These are phyloP conservation scores for Eupeodes latifasciatus DNA, from an alignment of 2,888 invertebrate genomes.

Conservation along the genomic window DNA sequence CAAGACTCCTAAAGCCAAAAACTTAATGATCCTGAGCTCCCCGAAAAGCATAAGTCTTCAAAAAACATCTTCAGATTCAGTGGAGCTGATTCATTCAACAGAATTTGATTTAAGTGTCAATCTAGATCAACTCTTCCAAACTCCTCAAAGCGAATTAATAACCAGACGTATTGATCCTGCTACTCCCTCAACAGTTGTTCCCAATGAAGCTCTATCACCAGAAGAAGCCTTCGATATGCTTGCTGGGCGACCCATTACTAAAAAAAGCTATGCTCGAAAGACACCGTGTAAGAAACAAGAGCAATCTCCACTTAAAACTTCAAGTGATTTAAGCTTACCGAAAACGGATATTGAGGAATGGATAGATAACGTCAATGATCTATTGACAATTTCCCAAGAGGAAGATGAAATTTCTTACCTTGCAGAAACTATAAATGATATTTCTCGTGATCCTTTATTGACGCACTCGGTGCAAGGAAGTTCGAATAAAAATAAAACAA, in stretches of 20 bases:
- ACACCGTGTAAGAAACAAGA: slow-evolving; percentile 28
- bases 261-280: slow-evolving; percentile 74
- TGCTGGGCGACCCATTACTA: slow-evolving; percentile 77
- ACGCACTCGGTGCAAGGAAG: slow-evolving; percentile 24
- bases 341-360: slow-evolving; percentile 79
- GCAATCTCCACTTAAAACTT: slow-evolving; percentile 69
- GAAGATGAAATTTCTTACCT: slow-evolving; percentile 65
- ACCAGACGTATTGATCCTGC: slow-evolving; percentile 5
- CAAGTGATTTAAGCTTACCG: slow-evolving; percentile 76
- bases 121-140: slow-evolving; percentile 81
- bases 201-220: slow-evolving; percentile 56
- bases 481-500: neutral
- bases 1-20: slow-evolving; percentile 81
- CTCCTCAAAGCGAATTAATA: slow-evolving; percentile 74
- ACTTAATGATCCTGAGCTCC: slow-evolving; percentile 81
- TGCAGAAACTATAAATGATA: slow-evolving; percentile 53
- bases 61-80: slow-evolving; percentile 77
- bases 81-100: slow-evolving; percentile 77
- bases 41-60: slow-evolving; percentile 81
- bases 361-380: slow-evolving; percentile 76
- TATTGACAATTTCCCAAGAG: slow-evolving; percentile 56
- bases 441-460: slow-evolving; percentile 78
- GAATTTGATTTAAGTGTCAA: slow-evolving; percentile 81
- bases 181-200: neutral
- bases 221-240: slow-evolving; percentile 79